These are phyloP conservation scores for Nycticryphes semicollaris DNA, from an alignment of 2,113 vertebrate species.

Conservation along the genomic window DNA sequence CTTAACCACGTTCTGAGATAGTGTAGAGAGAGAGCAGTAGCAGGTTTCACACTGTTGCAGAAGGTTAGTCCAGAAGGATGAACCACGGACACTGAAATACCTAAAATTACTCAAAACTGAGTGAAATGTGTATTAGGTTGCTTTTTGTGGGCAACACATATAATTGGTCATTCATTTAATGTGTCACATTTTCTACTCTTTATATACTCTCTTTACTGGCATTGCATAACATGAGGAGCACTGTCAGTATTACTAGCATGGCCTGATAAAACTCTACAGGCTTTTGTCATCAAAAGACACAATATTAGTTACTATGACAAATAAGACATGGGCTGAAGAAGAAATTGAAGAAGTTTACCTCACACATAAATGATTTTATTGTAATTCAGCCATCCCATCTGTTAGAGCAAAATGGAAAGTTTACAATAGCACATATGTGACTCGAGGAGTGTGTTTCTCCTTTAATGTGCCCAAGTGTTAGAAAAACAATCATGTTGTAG, in stretches of 20 bases:
- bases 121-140: not conserved
- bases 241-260: no score
- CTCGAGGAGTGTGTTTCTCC: not conserved
- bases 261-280: not conserved
- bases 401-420: not conserved
- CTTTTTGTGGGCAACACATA: not conserved
- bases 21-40: not conserved
- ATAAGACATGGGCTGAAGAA: not conserved
- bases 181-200: not conserved
- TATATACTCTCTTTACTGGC: not conserved
- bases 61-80: not conserved
- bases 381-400: slow-evolving; percentile 9
- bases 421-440: not conserved
- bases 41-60: not conserved
- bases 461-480: not conserved
- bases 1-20: not conserved
- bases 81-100: not conserved
- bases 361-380: not conserved
- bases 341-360: slow-evolving; percentile 9
- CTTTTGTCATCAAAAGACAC: not conserved
- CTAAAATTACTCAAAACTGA: not conserved
- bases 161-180: not conserved
- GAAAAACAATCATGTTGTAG: not conserved
- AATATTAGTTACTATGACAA: not conserved
- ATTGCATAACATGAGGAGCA: not conserved